These are phyloP conservation scores for Serinus canaria DNA, from an alignment of 2,113 vertebrate genomes.

Conservation along the genomic window DNA sequence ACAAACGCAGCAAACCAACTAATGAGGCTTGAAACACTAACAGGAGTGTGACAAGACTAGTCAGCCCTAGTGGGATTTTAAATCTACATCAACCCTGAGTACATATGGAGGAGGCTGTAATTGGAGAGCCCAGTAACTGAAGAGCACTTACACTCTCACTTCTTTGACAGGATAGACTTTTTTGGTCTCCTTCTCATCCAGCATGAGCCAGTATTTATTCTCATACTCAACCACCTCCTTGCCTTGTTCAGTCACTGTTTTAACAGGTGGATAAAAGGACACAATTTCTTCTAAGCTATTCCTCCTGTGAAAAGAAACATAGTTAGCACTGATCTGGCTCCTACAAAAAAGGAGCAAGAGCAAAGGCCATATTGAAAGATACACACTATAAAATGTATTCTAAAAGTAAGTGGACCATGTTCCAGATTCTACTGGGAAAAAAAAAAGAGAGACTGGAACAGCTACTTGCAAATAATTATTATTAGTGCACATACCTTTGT, in stretches of 20 bases:
- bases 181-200: conserved; percentile 78
- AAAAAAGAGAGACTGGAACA: background rate
- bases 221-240: conserved; percentile 87
- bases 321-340: background rate
- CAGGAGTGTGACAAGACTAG: background rate
- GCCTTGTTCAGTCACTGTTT: conserved; percentile 81
- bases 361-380: background rate
- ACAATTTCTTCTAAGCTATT: conserved; percentile 84
- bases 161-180: conserved; percentile 81
- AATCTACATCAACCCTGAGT: background rate
- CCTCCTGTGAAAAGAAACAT: conserved; percentile 59
- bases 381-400: background rate
- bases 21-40: background rate
- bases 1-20: background rate
- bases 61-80: background rate
- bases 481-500: background rate
- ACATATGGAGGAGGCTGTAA: background rate
- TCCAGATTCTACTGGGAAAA: background rate
- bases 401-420: background rate
- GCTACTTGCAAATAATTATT: background rate
- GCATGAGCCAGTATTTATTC: conserved; percentile 99
- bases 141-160: conserved; percentile 80
- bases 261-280: conserved; percentile 87
- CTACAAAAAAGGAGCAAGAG: background rate
- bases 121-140: background rate